Evolutionary conservation across 2,888 invertebrate species (phyloP), one percentile per base, ranked within the genome.

Genomic region (Xanthorhoe designata): DNA sequence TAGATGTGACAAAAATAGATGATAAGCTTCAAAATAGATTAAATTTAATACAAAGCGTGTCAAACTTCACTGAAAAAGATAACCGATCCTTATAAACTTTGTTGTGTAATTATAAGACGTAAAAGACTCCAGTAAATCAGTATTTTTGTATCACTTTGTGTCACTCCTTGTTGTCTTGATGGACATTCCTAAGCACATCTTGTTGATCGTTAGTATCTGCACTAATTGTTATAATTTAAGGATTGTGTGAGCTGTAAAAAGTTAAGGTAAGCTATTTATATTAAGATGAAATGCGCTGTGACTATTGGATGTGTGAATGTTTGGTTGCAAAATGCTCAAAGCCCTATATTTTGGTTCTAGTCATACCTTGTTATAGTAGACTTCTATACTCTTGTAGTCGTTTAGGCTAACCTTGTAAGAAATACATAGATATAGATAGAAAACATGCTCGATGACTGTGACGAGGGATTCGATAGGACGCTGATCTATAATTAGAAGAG

Each of bases 41-140:
- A 79, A 87, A 84, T 71, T 76, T 84, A 62, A 75, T 87, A 74
- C 83, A 87, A 74, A 89, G 85, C 74, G 73, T 79, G 72, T 85
- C 87, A 78, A 84, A 83, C 66, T 57, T 77, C 72, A 72, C 72
- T 54, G 83, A 85, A 66, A 79, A 83, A 60, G 83, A 86, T 70
- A 89, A 87, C 79, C 88, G 88, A 68, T 91, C 91, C 80, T 92
- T 92, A 91, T 93, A 92, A 92, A 87, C 87, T 79, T 88, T 90
- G 90, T 91, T 92, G 88, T 81, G 72, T 92, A 91, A 82, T 91
- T 86, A 78, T 93, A 92, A 92, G 90, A 86, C 80, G 83, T 81
- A 89, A 91, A 68, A 91, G 89, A 91, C 89, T 90, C 84, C 85
- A 84, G 83, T 87, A 78, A 74, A 84, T 78, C 87, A 85, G 88